Conservation (phyloP, 2,797 vertebrate genomes). For the Enteromius fasciolatus region DNA sequence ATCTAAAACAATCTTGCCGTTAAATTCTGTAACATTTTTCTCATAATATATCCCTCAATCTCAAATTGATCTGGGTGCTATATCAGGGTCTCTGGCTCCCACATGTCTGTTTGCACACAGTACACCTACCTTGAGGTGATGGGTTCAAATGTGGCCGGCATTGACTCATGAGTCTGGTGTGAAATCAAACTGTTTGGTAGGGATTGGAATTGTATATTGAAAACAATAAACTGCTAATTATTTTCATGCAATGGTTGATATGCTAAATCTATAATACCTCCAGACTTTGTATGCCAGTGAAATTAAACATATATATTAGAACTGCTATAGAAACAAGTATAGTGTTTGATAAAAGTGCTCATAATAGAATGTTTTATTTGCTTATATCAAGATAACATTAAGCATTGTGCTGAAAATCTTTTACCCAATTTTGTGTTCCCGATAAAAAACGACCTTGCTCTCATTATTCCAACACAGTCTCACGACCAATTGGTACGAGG, state of each 20-base stretch:
- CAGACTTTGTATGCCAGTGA: neutral
- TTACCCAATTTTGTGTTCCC: neutral
- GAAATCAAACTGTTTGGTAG: neutral
- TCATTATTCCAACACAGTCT: neutral
- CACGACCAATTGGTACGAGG: no score
- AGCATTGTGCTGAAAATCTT: neutral
- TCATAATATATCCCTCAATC: slow-evolving; percentile 31
- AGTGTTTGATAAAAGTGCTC: neutral
- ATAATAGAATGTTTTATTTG: neutral
- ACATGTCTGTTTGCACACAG: neutral
- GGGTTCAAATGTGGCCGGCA: neutral
- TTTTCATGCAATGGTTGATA: neutral
- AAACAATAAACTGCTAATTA: neutral
- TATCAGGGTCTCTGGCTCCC: slow-evolving; percentile 18
- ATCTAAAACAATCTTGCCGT: slow-evolving; percentile 30
- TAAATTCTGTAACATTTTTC: slow-evolving; percentile 38
- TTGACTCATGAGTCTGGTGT: neutral
- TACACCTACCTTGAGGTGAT: neutral
- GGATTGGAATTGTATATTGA: neutral
- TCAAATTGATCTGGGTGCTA: slow-evolving; percentile 30
- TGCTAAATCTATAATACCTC: neutral
- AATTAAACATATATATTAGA: neutral
- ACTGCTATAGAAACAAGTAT: neutral
- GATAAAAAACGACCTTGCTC: neutral
- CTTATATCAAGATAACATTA: neutral